These are phyloP conservation scores for Dysdera silvatica DNA, from an alignment of 1,140 invertebrate species.

Conservation along the genomic window DNA sequence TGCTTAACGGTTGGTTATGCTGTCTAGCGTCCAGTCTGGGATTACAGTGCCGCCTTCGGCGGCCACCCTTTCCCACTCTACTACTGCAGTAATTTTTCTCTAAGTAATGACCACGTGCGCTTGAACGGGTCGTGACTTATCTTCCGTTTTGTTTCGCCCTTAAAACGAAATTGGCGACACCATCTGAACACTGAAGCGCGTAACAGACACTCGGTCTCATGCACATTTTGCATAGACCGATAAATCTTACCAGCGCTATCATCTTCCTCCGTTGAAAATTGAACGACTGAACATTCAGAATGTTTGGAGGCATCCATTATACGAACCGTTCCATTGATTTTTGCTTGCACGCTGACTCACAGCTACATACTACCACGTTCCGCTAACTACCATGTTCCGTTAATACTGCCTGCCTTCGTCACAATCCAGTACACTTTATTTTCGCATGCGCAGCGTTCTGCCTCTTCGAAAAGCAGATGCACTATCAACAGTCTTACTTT, in stretches of 20 bases:
- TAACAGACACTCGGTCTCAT: not conserved
- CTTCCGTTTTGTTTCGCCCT: not conserved
- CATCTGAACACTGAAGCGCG: not conserved
- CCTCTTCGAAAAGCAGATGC: too few relatives aligned
- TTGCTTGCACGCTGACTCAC: not conserved
- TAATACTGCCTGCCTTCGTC: not conserved
- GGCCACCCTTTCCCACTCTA: too few relatives aligned
- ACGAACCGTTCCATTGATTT: not conserved
- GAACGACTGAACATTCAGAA: not conserved
- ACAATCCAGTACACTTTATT: not conserved
- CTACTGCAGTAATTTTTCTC: not conserved
- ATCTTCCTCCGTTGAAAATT: conserved; percentile 3
- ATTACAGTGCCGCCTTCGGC: too few relatives aligned
- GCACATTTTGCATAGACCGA: not conserved
- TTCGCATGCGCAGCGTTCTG: not conserved
- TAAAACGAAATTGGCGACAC: not conserved
- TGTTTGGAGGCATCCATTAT: not conserved
- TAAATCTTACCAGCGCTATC: not conserved
- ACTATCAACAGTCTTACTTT: too few relatives aligned
- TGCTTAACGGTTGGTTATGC: too few relatives aligned
- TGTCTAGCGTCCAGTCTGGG: too few relatives aligned
- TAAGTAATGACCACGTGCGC: not conserved
- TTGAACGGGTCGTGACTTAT: not conserved
- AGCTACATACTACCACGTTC: too few relatives aligned
- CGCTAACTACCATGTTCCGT: not conserved